Conservation (phyloP, 2,888 invertebrate genomes). For the Actias luna region DNA sequence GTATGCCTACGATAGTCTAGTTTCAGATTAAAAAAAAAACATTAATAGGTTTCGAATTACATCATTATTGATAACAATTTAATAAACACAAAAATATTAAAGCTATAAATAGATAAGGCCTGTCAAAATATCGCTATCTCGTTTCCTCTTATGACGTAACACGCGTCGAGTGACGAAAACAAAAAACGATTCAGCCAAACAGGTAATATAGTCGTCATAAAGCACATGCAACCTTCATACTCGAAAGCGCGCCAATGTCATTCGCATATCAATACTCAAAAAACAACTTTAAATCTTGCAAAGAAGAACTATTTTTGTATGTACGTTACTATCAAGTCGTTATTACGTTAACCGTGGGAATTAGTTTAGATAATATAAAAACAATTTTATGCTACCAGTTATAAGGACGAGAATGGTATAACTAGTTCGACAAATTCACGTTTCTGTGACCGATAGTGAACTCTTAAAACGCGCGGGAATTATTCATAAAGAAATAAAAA, state of each 20-base stretch:
- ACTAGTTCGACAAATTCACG: slow-evolving; percentile 2
- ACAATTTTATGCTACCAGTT: background rate
- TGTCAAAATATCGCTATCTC: background rate
- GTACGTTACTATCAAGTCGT: background rate
- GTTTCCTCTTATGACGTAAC: slow-evolving; percentile 7
- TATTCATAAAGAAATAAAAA: slow-evolving; percentile 9
- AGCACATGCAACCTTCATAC: slow-evolving; percentile 29
- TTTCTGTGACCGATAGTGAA: slow-evolving; percentile 24
- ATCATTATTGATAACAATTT: background rate
- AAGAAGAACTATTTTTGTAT: background rate
- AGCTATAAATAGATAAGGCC: background rate
- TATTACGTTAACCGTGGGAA: slow-evolving; percentile 6
- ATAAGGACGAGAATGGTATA: background rate
- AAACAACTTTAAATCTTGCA: background rate
- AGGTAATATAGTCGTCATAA: slow-evolving; percentile 22
- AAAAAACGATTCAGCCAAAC: slow-evolving; percentile 5
- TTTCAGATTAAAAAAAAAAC: background rate
- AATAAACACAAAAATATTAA: background rate
- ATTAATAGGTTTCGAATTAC: background rate
- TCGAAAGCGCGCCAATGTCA: slow-evolving; percentile 32
- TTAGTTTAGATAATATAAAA: background rate
- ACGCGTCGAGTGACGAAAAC: slow-evolving; percentile 4
- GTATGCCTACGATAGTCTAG: background rate
- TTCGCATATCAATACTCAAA: background rate
- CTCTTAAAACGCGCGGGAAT: slow-evolving; percentile 14